These are phyloP conservation scores for Borostomias antarcticus DNA, from an alignment of 2,797 vertebrate species.

Conservation along the genomic window DNA sequence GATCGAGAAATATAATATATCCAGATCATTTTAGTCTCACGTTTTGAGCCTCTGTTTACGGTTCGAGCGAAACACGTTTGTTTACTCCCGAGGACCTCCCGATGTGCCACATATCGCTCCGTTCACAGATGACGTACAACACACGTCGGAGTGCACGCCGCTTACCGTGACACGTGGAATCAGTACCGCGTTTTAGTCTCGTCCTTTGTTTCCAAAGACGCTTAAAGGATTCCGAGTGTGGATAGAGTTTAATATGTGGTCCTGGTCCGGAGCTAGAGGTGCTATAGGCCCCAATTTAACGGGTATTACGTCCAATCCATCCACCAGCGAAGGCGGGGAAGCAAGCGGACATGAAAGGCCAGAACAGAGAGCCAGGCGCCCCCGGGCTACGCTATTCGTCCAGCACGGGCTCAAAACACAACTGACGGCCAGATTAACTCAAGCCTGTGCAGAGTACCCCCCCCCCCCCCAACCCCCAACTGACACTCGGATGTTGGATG, in stretches of 20 bases:
- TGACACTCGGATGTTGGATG: conserved; percentile 11
- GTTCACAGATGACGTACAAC: too few relatives aligned
- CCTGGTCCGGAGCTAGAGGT: conserved; percentile 8
- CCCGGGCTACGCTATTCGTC: conserved; percentile 53
- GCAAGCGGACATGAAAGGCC: conserved; percentile 34
- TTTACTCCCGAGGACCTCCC: too few relatives aligned
- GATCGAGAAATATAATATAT: background rate
- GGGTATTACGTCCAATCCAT: conserved; percentile 36
- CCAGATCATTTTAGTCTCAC: background rate
- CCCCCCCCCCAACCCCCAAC: background rate
- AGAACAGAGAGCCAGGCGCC: conserved; percentile 52
- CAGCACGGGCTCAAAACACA: conserved; percentile 46
- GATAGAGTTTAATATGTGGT: conserved; percentile 25
- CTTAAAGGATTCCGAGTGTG: background rate
- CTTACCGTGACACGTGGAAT: too few relatives aligned
- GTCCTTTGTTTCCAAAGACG: background rate
- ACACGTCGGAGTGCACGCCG: too few relatives aligned
- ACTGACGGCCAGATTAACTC: conserved; percentile 59
- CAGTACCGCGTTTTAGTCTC: too few relatives aligned
- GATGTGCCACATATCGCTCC: too few relatives aligned
- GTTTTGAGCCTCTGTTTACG: background rate
- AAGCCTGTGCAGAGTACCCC: conserved; percentile 37
- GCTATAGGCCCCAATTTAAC: conserved; percentile 33
- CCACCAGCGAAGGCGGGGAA: conserved; percentile 38
- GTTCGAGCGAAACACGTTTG: background rate